Percentiles rank a stretch among this genome's conserved stretches.
These are phyloP conservation scores for Caenorhabditis inopinata DNA, from an alignment of 1,140 invertebrate species.

Conservation along the genomic window DNA sequence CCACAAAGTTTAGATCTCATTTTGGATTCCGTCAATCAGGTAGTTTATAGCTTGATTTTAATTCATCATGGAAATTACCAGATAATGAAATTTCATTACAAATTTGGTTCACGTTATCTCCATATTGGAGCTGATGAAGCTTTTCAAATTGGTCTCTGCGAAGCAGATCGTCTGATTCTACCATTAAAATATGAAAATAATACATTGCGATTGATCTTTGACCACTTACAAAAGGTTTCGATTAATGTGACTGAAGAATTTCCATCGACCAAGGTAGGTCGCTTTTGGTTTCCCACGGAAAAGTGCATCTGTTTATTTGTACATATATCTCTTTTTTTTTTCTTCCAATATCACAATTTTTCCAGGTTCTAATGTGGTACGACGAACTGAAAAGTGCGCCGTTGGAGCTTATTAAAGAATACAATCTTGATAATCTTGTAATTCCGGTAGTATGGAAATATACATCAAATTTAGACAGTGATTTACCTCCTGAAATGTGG, in stretches of 20 bases:
- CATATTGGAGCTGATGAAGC: slow-evolving; percentile 12
- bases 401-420: slow-evolving; percentile 29
- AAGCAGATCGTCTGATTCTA: not conserved
- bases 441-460: slow-evolving; percentile 46
- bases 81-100: not conserved
- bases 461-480: slow-evolving; percentile 31
- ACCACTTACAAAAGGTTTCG: slow-evolving; percentile 3
- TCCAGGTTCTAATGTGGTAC: slow-evolving; percentile 43
- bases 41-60: not conserved
- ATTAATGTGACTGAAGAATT: slow-evolving; percentile 6
- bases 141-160: slow-evolving; percentile 1
- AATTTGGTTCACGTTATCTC: not conserved
- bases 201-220: not conserved
- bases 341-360: not conserved
- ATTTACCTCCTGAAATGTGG: slow-evolving; percentile 40
- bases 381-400: slow-evolving; percentile 36
- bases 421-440: slow-evolving; percentile 25
- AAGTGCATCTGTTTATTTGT: not conserved
- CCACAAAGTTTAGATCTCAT: not conserved
- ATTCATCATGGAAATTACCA: not conserved
- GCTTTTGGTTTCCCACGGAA: not conserved
- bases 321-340: not conserved
- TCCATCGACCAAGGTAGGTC: not conserved
- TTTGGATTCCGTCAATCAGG: not conserved
- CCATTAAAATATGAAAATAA: not conserved